Evolutionary conservation across 2,113 vertebrate species (phyloP).

Genomic region (Nannospalax galili): DNA sequence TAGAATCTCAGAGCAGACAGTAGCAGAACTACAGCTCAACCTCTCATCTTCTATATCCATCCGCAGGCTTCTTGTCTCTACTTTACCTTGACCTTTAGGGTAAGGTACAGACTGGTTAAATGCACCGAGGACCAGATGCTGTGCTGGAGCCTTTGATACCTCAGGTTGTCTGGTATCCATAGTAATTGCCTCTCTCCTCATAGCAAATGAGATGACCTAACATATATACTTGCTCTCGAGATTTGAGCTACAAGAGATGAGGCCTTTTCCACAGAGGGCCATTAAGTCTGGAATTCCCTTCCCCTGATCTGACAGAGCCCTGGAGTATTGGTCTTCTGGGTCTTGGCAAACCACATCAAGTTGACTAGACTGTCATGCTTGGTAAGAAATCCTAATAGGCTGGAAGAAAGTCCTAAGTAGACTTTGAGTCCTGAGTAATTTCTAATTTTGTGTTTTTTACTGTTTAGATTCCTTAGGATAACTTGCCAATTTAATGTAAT

Average conservation of each 20-base stretch:
- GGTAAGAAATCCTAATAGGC: slow-evolving; percentile 58
- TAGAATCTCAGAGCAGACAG: not conserved
- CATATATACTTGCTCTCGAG: slow-evolving; percentile 54
- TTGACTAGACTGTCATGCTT: slow-evolving; percentile 52
- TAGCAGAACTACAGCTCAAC: not conserved
- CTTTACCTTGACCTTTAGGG: not conserved
- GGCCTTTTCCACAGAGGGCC: slow-evolving; percentile 79
- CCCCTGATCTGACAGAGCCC: slow-evolving; percentile 68
- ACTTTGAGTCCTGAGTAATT: slow-evolving; percentile 55
- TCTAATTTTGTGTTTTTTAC: slow-evolving; percentile 56
- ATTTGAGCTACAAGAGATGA: slow-evolving; percentile 64
- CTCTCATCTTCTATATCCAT: not conserved
- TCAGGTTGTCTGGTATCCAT: slow-evolving; percentile 67
- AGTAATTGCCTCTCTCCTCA: slow-evolving; percentile 25
- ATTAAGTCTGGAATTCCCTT: slow-evolving; percentile 82
- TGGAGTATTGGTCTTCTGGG: slow-evolving; percentile 70
- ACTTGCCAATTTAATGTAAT: not conserved
- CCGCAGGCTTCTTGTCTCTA: not conserved
- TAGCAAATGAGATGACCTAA: slow-evolving; percentile 70
- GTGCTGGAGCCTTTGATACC: not conserved
- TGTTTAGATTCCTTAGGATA: slow-evolving; percentile 47
- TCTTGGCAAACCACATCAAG: slow-evolving; percentile 68
- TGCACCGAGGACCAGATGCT: not conserved
- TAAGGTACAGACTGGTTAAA: not conserved
- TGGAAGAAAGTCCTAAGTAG: slow-evolving; percentile 46